Conservation (phyloP, 2,113 vertebrate species). For the Istiophorus platypterus region DNA sequence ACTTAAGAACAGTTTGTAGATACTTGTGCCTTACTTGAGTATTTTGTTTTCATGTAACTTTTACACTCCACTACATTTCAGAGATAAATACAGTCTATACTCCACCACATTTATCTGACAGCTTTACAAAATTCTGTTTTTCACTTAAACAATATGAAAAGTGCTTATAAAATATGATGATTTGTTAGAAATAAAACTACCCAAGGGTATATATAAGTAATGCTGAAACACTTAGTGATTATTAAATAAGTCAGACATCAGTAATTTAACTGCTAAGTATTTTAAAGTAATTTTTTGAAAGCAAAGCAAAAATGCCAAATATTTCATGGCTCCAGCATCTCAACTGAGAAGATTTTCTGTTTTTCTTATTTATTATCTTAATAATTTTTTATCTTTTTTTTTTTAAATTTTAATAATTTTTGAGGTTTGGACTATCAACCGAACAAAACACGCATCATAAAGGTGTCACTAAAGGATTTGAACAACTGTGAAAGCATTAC, state of each 20-base stretch:
- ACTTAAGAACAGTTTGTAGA: background rate
- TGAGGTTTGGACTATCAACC: background rate
- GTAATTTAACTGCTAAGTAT: no score
- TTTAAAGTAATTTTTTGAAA: no score
- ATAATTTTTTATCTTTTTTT: no score
- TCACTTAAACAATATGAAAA: background rate
- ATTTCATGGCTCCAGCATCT: no score
- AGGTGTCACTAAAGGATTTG: no score
- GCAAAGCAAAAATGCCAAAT: no score
- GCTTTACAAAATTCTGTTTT: background rate
- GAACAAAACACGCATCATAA: background rate
- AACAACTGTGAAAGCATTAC: no score
- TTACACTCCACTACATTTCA: background rate
- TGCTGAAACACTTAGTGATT: no score
- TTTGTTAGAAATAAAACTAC: background rate
- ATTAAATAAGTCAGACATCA: no score
- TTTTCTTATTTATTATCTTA: no score
- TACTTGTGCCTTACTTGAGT: background rate
- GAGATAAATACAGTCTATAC: background rate
- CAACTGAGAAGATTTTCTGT: no score
- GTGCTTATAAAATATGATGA: background rate
- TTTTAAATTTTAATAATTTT: background rate
- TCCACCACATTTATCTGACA: background rate
- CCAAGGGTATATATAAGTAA: background rate
- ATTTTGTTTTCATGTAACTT: background rate